phyloP scores from a whole-genome alignment of 2,113 vertebrate species.

The Meleagris gallopavo region DNA sequence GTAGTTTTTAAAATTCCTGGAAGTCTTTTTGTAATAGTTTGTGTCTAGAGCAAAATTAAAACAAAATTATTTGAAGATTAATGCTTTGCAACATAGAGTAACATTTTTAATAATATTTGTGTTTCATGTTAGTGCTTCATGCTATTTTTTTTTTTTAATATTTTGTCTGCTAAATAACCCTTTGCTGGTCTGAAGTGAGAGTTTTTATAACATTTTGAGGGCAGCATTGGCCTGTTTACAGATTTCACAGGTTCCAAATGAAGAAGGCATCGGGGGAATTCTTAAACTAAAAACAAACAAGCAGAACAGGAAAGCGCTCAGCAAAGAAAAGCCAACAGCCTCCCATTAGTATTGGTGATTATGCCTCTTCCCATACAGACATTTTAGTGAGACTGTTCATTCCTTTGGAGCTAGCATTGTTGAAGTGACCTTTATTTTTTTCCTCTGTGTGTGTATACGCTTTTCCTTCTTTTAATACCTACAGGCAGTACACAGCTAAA shows the following conservation, averaged over 20 bases:
- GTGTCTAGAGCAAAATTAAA: background rate
- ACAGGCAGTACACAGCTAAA: background rate
- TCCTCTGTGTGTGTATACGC: background rate
- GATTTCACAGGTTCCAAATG: background rate
- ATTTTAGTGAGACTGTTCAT: background rate
- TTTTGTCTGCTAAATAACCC: background rate
- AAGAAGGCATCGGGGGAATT: background rate
- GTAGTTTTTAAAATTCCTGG: background rate
- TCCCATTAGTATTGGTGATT: background rate
- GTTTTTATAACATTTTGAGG: background rate
- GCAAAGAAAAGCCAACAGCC: background rate
- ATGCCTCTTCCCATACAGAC: background rate
- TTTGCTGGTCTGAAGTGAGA: background rate
- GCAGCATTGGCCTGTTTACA: background rate
- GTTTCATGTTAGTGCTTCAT: background rate
- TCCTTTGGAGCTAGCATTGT: background rate
- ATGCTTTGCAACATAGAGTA: background rate
- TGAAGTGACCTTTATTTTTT: background rate
- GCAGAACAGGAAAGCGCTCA: background rate
- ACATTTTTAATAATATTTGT: background rate
- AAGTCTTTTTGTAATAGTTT: background rate
- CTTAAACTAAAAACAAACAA: background rate
- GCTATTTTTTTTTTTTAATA: background rate
- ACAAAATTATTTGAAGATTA: background rate
- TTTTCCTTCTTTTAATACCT: background rate